Evolutionary conservation across 1,140 invertebrate genomes (phyloP).

Genomic region (Cephus cinctus): DNA sequence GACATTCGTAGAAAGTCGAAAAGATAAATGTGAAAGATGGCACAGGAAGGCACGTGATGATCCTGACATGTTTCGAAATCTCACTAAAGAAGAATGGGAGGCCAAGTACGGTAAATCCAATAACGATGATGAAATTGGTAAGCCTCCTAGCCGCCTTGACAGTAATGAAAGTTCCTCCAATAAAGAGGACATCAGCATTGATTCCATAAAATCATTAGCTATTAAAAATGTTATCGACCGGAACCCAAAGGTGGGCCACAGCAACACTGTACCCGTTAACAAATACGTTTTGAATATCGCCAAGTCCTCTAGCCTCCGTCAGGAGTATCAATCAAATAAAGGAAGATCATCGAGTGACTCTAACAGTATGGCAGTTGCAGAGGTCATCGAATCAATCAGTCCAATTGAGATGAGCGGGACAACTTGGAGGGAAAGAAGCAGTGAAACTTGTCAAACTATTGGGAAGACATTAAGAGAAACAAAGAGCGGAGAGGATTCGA

Average conservation of each 20-base stretch:
- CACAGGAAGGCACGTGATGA: conserved; percentile 34
- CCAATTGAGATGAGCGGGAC: no score
- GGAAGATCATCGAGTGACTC: background rate
- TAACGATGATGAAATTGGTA: no score
- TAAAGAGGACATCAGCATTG: no score
- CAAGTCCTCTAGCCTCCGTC: background rate
- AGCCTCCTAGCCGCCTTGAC: no score
- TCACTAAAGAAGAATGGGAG: conserved; percentile 53
- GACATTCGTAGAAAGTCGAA: no score
- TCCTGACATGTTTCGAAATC: conserved; percentile 41
- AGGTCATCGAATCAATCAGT: no score
- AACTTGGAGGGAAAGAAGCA: conserved; percentile 13
- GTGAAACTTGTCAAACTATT: conserved; percentile 37
- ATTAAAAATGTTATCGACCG: no score
- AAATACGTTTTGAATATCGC: no score
- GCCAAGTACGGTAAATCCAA: conserved; percentile 36
- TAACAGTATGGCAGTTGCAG: background rate
- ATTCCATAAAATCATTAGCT: no score
- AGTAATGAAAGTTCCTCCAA: no score
- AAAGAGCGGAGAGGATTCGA: conserved; percentile 52
- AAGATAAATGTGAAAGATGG: conserved; percentile 26
- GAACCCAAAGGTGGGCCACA: background rate
- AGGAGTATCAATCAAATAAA: background rate
- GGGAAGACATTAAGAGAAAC: conserved; percentile 49
- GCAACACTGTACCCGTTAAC: background rate